Evolutionary conservation across 2,888 invertebrate species (phyloP), one percentile per base, ranked within the genome.

Genomic region (Helleia helle): DNA sequence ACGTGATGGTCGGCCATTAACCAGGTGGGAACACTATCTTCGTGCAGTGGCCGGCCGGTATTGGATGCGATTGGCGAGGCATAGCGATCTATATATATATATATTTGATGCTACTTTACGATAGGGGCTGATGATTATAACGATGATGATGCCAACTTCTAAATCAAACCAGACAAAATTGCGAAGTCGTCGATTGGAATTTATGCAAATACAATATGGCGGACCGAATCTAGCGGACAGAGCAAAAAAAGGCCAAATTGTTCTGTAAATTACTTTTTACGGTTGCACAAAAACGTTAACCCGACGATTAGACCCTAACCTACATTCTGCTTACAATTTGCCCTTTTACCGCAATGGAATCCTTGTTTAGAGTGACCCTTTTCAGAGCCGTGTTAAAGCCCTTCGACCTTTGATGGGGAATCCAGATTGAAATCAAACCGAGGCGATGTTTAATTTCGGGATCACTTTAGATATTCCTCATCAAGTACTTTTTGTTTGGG

Each of bases 311-410:
- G 17, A 34, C 18, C 17, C 18, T 7, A 3, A 14, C 28, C 28
- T 2, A 18, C 12, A 34, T 34, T 12, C 34, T 22, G 34, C 22
- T 22, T 34, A 34, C 18, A 22, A 7, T 34, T 34, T 34, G 34
- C 18, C 34, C 34, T 34, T 17, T 18, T 7, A 9, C 34, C 7
- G 22, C 34, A 12, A 34, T 18, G 22, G 34, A 13, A 11, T 18
- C 34, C 22, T 34, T 12, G 34, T 34, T 34, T 22, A 18, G 31
- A 11, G 31, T 31, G 34, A 34, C 34, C 34, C 34, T 22, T 11
- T 18, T 34, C 34, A 22, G 7, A 5, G n/a, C 28, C 29, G 14
- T 30, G 29, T 14, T 14, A n/a, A 22, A 8, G 7, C 22, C 22
- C 8, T 22, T 22, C 22, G 6, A 22, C 22, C 22, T 22, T 22